phyloP scores from a whole-genome alignment of 2,888 invertebrate species.

The Archips crataeganus region DNA sequence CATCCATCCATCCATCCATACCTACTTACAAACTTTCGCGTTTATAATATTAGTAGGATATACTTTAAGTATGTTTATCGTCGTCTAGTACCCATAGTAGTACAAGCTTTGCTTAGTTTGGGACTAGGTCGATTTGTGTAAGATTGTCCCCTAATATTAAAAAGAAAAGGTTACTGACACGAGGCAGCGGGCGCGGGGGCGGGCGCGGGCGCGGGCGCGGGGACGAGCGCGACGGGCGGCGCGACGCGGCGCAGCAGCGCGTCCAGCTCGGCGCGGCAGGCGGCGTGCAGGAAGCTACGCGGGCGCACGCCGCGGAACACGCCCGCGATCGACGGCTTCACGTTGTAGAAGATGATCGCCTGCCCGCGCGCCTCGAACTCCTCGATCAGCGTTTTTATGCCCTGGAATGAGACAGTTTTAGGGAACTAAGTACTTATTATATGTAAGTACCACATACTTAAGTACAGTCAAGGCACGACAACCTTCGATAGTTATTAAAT shows the following conservation, averaged over 20 bases:
- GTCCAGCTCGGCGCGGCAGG: constrained; percentile 52
- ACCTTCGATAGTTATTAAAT: no score
- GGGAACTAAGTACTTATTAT: neutral
- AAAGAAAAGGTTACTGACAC: constrained; percentile 12
- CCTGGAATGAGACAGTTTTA: constrained; percentile 71
- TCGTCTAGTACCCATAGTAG: no score
- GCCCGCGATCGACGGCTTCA: constrained; percentile 90
- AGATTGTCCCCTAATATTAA: no score
- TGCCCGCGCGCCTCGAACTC: constrained; percentile 89
- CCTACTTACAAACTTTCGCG: no score
- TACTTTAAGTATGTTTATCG: no score
- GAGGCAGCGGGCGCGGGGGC: constrained; percentile 51
- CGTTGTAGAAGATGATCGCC: constrained; percentile 90
- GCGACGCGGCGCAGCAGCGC: constrained; percentile 59
- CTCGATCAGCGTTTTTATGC: constrained; percentile 88
- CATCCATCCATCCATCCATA: no score
- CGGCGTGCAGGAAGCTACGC: constrained; percentile 86
- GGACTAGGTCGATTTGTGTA: no score
- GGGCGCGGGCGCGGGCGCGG: neutral
- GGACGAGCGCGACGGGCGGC: constrained; percentile 28
- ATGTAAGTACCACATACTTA: no score
- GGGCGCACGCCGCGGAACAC: constrained; percentile 91
- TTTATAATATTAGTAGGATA: no score
- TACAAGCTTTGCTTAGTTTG: no score
- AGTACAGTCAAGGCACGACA: no score